Conservation (phyloP, 2,113 vertebrate species). For the Myotis yumanensis region DNA sequence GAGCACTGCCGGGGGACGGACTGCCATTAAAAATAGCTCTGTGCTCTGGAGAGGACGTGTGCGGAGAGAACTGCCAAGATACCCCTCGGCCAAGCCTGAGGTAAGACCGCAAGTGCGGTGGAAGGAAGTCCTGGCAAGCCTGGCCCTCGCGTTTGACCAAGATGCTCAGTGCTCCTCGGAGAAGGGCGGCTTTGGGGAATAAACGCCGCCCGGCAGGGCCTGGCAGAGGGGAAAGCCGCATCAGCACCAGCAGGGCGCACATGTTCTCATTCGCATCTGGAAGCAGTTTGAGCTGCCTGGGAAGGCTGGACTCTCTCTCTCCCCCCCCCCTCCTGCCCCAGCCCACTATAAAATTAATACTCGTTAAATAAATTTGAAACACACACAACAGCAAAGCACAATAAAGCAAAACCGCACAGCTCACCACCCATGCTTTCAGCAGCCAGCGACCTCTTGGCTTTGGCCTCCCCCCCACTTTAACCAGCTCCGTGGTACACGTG, state of each 20-base stretch:
- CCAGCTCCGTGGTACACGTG: rapidly evolving
- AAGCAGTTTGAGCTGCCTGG: background rate
- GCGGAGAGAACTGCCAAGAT: background rate
- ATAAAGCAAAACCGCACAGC: background rate
- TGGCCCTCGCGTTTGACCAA: background rate
- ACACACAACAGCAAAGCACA: background rate
- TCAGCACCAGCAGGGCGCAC: background rate
- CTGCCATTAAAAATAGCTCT: background rate
- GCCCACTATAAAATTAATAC: background rate
- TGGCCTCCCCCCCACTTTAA: background rate
- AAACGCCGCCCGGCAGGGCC: rapidly evolving
- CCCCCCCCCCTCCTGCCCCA: too few relatives aligned
- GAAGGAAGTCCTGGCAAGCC: background rate
- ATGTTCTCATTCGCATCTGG: background rate
- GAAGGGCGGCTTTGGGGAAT: background rate
- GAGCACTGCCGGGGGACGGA: rapidly evolving
- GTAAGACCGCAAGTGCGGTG: background rate
- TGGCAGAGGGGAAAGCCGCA: rapidly evolving
- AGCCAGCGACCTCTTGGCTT: background rate
- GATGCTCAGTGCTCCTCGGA: background rate
- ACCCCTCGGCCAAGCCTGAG: background rate
- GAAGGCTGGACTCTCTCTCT: background rate
- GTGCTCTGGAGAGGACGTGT: background rate
- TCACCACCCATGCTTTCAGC: background rate
- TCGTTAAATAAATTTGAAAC: background rate